Conservation (phyloP, 2,888 invertebrate species). For the Melieria picta region DNA sequence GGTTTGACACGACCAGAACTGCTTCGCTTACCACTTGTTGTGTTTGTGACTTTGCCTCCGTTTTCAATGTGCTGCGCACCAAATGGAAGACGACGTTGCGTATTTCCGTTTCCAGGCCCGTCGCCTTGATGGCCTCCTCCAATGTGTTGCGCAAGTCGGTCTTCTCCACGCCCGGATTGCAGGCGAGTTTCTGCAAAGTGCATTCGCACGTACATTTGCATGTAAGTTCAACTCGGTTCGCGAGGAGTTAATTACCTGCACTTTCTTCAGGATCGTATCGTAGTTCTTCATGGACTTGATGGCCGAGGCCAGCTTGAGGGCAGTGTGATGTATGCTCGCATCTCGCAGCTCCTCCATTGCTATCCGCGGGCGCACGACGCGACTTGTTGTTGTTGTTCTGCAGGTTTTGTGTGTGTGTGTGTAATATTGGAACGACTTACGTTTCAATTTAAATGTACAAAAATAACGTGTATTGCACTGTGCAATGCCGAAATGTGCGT, state of each 20-base stretch:
- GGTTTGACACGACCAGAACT: no score
- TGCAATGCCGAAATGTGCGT: no score
- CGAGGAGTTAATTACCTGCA: slow-evolving; percentile 73
- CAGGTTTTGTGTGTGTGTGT: no score
- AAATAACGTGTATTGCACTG: no score
- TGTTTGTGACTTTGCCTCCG: slow-evolving; percentile 52
- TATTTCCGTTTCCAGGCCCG: slow-evolving; percentile 83
- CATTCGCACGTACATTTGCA: no score
- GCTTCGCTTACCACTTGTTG: slow-evolving; percentile 1
- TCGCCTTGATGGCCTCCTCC: slow-evolving; percentile 78
- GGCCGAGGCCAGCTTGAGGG: slow-evolving; percentile 82
- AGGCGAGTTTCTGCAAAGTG: slow-evolving; percentile 75
- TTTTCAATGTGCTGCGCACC: slow-evolving; percentile 71
- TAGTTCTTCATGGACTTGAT: slow-evolving; percentile 81
- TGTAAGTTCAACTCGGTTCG: neutral
- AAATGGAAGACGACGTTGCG: slow-evolving; percentile 87
- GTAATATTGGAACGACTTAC: no score
- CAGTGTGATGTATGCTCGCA: slow-evolving; percentile 75
- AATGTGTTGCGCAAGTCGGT: slow-evolving; percentile 82
- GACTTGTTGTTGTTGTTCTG: no score
- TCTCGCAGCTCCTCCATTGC: slow-evolving; percentile 65
- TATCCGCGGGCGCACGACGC: no score
- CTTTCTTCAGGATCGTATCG: slow-evolving; percentile 79
- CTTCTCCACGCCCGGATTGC: slow-evolving; percentile 78
- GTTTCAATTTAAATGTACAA: no score